Conservation (phyloP, 2,888 invertebrate genomes). For the Lepidocyrtoides sp. region DNA sequence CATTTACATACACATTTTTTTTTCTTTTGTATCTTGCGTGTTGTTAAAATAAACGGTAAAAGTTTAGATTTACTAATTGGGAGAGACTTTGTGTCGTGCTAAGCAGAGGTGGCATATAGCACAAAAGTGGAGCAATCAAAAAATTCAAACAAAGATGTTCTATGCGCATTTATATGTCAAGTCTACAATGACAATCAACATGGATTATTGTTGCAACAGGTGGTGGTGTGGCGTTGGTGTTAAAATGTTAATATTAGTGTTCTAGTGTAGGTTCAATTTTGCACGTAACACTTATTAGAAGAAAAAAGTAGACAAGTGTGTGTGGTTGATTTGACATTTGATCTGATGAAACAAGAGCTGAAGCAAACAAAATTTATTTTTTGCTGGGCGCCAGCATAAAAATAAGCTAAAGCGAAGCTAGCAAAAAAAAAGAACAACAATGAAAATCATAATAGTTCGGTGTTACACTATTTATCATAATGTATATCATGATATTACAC, state of each 20-base stretch:
- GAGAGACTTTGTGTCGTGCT: slow-evolving; percentile 5
- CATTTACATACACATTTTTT: neutral
- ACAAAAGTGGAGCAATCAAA: slow-evolving; percentile 35
- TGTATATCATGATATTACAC: neutral
- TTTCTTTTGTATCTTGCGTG: neutral
- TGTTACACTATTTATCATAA: no score
- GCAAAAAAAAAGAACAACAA: no score
- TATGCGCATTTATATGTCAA: neutral
- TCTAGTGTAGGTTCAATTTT: neutral
- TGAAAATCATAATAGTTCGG: no score
- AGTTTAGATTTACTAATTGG: slow-evolving; percentile 22
- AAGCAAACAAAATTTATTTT: neutral
- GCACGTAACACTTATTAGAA: neutral
- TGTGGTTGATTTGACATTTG: slow-evolving; percentile 42
- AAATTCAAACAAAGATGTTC: neutral
- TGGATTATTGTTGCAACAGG: slow-evolving; percentile 6
- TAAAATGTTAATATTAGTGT: neutral
- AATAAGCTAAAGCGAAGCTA: neutral
- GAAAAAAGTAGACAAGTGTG: neutral
- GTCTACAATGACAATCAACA: neutral
- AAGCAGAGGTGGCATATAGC: neutral
- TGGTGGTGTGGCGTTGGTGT: neutral
- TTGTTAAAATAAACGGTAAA: neutral
- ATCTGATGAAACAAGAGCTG: slow-evolving; percentile 19
- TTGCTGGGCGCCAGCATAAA: neutral